These are phyloP conservation scores for Chloroceryle amazona DNA, from an alignment of 2,797 vertebrate species.

Conservation along the genomic window DNA sequence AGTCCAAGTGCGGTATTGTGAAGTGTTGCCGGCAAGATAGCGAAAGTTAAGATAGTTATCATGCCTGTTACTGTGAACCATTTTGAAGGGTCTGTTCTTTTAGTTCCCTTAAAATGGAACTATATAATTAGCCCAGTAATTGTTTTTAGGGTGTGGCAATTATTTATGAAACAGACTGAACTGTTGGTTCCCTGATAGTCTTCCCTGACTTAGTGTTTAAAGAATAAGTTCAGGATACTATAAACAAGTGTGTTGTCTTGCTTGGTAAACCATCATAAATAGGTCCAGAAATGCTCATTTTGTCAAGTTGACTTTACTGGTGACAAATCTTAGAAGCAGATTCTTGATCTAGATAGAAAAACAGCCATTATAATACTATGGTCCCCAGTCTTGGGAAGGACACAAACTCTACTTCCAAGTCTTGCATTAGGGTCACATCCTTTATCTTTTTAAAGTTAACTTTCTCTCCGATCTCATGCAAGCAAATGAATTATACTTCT, in stretches of 20 bases:
- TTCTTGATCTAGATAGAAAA: neutral
- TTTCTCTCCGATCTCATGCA: neutral
- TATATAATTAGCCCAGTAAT: neutral
- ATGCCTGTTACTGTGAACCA: rapidly evolving
- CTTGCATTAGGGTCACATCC: neutral
- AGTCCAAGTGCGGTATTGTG: neutral
- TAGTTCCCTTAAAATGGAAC: neutral
- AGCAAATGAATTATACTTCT: neutral
- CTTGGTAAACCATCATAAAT: neutral
- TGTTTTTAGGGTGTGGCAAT: neutral
- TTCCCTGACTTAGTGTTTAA: neutral
- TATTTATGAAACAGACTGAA: neutral
- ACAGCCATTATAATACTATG: neutral
- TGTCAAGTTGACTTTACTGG: neutral
- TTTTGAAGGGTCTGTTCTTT: neutral
- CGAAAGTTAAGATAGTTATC: neutral
- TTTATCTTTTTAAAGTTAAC: neutral
- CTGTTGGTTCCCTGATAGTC: neutral
- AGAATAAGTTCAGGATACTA: neutral
- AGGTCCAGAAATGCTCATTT: neutral
- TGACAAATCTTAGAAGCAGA: neutral
- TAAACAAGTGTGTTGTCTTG: neutral
- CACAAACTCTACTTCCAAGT: neutral
- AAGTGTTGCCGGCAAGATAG: neutral
- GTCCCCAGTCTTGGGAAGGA: neutral